Evolutionary conservation across 2,113 vertebrate genomes (phyloP).

Genomic region (Colius striatus): DNA sequence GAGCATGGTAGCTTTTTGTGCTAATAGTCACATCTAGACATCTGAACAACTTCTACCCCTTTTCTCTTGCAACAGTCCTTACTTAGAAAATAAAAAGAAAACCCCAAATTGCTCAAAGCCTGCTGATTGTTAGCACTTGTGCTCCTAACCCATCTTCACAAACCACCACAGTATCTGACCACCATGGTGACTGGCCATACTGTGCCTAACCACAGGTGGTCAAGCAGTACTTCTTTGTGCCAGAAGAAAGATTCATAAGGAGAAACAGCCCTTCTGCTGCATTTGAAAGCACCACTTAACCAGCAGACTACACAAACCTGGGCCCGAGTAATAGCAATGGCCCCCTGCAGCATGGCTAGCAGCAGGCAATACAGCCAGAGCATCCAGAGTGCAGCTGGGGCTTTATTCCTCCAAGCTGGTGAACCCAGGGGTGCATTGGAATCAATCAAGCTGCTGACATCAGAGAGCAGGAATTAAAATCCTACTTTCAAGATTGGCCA

Average conservation of each 20-base stretch:
- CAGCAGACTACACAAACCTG: neutral
- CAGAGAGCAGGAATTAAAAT: neutral
- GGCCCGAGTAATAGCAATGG: neutral
- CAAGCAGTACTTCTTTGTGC: neutral
- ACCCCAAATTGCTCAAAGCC: neutral
- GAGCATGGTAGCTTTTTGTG: neutral
- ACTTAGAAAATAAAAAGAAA: neutral
- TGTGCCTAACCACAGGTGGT: neutral
- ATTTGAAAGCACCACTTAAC: neutral
- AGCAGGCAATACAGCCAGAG: neutral
- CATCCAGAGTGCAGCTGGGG: neutral
- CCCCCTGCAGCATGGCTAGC: neutral
- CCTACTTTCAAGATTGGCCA: accelerated
- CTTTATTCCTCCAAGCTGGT: neutral
- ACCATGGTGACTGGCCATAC: neutral
- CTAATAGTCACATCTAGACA: neutral
- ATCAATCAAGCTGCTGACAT: neutral
- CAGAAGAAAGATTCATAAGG: neutral
- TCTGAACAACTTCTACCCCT: neutral
- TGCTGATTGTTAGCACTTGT: neutral
- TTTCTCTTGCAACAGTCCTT: neutral
- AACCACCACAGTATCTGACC: neutral
- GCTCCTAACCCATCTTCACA: neutral
- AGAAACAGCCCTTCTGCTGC: neutral
- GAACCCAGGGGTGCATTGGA: neutral